These are phyloP conservation scores for Diadegma fenestrale DNA, from an alignment of 2,888 invertebrate species.

Conservation along the genomic window DNA sequence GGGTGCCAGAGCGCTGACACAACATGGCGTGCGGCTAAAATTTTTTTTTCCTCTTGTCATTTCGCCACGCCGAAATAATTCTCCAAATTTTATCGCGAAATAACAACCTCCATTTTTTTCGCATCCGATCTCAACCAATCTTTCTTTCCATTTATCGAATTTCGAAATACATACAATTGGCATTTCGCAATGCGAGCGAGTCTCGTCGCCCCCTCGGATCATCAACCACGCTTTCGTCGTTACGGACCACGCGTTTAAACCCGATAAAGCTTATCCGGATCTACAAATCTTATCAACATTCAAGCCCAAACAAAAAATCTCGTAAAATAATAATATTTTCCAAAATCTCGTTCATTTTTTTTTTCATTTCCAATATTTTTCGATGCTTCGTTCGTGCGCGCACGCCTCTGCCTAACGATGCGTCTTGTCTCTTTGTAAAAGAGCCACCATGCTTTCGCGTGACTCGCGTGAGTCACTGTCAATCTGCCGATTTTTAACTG, in stretches of 20 bases:
- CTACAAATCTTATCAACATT: background rate
- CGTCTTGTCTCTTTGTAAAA: slow-evolving; percentile 42
- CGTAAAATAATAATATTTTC: slow-evolving; percentile 1
- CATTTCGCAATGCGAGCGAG: slow-evolving; percentile 22
- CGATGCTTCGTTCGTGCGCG: slow-evolving; percentile 17
- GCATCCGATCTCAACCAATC: background rate
- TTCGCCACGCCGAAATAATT: slow-evolving; percentile 67
- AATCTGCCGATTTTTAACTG: slow-evolving; percentile 65
- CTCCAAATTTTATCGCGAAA: background rate
- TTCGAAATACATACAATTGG: slow-evolving; percentile 20
- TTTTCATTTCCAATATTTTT: slow-evolving; percentile 18
- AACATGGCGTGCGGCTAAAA: slow-evolving; percentile 86
- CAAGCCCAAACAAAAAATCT: background rate
- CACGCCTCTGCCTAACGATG: slow-evolving; percentile 45
- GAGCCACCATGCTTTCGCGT: slow-evolving; percentile 77
- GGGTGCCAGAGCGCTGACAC: slow-evolving; percentile 84
- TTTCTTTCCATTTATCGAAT: background rate
- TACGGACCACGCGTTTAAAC: slow-evolving; percentile 44
- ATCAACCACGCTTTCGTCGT: slow-evolving; percentile 59
- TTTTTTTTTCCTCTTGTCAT: slow-evolving; percentile 75
- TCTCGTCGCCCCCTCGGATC: slow-evolving; percentile 5
- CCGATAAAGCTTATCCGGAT: slow-evolving; percentile 17
- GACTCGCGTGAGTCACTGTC: slow-evolving; percentile 79
- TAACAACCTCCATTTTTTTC: background rate
- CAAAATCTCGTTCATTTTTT: background rate